Percentiles rank a stretch among this genome's conserved stretches.
Conservation (phyloP, 2,797 vertebrate genomes). For the Enteromius argenteus region DNA sequence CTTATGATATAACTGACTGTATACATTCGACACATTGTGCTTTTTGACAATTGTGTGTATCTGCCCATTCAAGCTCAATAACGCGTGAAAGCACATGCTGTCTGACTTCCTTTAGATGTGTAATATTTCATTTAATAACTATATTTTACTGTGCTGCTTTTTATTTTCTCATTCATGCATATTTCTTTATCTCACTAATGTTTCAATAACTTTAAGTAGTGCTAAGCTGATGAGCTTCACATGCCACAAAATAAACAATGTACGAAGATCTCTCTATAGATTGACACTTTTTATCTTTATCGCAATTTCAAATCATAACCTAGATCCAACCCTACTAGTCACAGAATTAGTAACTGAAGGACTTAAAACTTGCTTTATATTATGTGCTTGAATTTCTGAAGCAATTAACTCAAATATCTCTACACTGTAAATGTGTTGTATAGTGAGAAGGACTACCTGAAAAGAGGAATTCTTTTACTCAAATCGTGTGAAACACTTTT, state of each 20-base stretch:
- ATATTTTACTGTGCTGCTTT: neutral
- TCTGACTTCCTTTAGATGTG: neutral
- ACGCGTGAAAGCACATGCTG: neutral
- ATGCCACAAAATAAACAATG: neutral
- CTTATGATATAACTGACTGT: neutral
- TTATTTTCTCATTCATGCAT: neutral
- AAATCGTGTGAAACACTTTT: slow-evolving; percentile 19
- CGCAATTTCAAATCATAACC: neutral
- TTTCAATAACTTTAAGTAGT: neutral
- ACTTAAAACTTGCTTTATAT: neutral
- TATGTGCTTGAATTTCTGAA: neutral
- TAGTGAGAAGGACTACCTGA: neutral
- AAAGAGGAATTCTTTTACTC: neutral
- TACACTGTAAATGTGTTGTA: neutral
- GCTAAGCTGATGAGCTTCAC: neutral
- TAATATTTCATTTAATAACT: neutral
- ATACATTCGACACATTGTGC: neutral
- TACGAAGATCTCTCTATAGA: neutral
- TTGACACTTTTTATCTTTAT: neutral
- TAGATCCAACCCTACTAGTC: neutral
- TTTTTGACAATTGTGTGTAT: neutral
- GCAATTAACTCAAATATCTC: neutral
- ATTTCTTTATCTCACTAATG: neutral
- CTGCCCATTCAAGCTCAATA: neutral
- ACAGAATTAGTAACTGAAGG: neutral